phyloP scores from a whole-genome alignment of 1,140 invertebrate genomes.

The Drosophila pectinifera region DNA sequence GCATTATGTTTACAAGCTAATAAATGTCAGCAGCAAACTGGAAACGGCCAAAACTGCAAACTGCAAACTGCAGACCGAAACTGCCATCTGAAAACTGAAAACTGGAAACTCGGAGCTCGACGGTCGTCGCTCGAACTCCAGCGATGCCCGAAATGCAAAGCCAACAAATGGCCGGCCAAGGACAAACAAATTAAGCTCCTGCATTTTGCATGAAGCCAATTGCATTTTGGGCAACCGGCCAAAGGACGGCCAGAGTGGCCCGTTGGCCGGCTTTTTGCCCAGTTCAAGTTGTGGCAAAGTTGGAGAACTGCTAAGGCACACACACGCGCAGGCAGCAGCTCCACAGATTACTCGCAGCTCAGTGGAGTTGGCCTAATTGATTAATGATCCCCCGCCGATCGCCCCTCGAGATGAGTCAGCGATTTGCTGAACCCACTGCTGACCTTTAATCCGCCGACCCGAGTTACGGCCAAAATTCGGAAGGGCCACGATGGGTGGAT shows the following conservation, averaged over 20 bases:
- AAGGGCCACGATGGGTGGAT: not conserved
- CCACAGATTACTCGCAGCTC: slow-evolving; percentile 46
- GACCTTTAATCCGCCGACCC: slow-evolving; percentile 39
- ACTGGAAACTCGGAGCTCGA: not conserved
- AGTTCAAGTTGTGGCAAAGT: slow-evolving; percentile 50
- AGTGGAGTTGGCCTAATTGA: slow-evolving; percentile 58
- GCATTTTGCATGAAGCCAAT: slow-evolving; percentile 67
- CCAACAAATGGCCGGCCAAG: slow-evolving; percentile 63
- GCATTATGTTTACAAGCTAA: slow-evolving; percentile 69
- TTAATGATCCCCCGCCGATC: slow-evolving; percentile 45
- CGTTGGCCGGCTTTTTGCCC: slow-evolving; percentile 13
- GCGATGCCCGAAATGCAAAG: slow-evolving; percentile 48
- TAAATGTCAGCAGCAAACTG: slow-evolving; percentile 57
- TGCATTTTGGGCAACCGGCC: slow-evolving; percentile 45
- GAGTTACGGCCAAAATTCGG: not conserved
- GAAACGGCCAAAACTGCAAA: slow-evolving; percentile 19
- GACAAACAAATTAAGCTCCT: slow-evolving; percentile 64
- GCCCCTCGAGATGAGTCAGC: slow-evolving; percentile 31
- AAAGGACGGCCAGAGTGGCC: slow-evolving; percentile 25
- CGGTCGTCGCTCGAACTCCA: too few relatives aligned
- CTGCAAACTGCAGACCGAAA: slow-evolving; percentile 19
- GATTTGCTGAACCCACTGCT: slow-evolving; percentile 25
- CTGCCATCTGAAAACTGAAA: slow-evolving; percentile 6
- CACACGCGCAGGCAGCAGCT: not conserved
- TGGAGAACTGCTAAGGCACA: slow-evolving; percentile 22